Evolutionary conservation across 1,140 invertebrate species (phyloP).

Genomic region (Bombus consobrinus): DNA sequence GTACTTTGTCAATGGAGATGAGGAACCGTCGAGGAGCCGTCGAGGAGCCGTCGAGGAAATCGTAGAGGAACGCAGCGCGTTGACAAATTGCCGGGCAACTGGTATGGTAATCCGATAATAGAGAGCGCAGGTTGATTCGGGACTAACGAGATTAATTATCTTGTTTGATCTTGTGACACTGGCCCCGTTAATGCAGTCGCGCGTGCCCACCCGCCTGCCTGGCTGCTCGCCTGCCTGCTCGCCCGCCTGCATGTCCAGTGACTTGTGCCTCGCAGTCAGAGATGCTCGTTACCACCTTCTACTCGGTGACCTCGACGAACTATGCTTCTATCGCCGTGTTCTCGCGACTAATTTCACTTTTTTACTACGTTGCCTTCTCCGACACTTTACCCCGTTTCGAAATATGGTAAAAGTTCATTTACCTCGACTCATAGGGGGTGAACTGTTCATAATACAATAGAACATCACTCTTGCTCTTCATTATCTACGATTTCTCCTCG

Average conservation of each 20-base stretch:
- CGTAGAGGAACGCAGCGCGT: slow-evolving; percentile 39
- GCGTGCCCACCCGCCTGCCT: not conserved
- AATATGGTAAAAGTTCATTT: too few species aligned
- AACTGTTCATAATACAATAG: too few species aligned
- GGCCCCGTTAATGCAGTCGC: slow-evolving; percentile 58
- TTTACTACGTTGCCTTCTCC: too few species aligned
- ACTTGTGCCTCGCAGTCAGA: slow-evolving; percentile 22
- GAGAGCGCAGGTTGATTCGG: slow-evolving; percentile 56
- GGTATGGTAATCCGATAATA: slow-evolving; percentile 61
- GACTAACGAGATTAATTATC: slow-evolving; percentile 63
- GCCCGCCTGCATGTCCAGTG: not conserved
- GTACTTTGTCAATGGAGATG: not conserved
- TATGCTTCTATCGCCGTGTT: not conserved
- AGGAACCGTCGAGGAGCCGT: not conserved
- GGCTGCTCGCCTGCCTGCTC: not conserved
- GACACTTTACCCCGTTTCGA: too few species aligned
- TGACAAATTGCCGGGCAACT: slow-evolving; percentile 52
- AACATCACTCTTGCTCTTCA: too few species aligned
- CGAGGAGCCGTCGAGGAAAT: not conserved
- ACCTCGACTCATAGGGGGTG: too few species aligned
- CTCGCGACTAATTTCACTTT: too few species aligned
- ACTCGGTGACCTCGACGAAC: slow-evolving; percentile 20
- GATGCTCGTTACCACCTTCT: slow-evolving; percentile 19
- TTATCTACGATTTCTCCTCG: too few species aligned
- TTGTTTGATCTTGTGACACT: slow-evolving; percentile 61